phyloP scores from a whole-genome alignment of 2,113 vertebrate genomes.

The Brienomyrus brachyistius region DNA sequence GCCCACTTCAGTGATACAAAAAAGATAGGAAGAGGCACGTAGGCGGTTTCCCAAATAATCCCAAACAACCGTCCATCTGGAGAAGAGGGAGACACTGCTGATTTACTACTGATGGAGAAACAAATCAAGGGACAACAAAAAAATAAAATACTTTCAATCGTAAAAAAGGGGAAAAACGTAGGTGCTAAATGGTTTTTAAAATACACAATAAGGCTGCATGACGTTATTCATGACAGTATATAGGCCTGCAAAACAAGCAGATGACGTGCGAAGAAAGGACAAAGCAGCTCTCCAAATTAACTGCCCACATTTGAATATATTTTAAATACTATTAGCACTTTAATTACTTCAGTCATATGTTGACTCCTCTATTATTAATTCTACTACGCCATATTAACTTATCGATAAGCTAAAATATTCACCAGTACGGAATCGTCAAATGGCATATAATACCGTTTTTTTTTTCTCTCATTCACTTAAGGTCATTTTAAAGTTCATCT shows the following conservation, averaged over 20 bases:
- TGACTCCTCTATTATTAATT: neutral
- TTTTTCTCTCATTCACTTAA: neutral
- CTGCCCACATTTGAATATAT: neutral
- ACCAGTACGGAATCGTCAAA: neutral
- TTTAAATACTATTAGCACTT: neutral
- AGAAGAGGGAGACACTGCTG: neutral
- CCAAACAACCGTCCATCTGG: neutral
- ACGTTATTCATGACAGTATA: neutral
- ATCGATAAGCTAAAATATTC: neutral
- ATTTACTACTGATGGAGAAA: neutral
- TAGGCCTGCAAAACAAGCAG: neutral
- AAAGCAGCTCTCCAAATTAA: neutral
- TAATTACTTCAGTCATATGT: neutral
- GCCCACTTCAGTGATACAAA: conserved; percentile 3
- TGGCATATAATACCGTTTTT: neutral
- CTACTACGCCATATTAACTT: neutral
- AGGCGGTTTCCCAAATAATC: neutral
- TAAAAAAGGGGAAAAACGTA: neutral
- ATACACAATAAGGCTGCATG: neutral
- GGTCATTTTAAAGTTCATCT: neutral
- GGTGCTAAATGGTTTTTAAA: neutral
- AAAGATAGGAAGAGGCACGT: neutral
- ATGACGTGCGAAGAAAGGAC: neutral
- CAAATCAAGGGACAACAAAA: neutral
- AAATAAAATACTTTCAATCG: no score